Base-by-base conservation (phyloP, 2,113 vertebrate genomes). In the Notarius lentiginosus region DNA sequence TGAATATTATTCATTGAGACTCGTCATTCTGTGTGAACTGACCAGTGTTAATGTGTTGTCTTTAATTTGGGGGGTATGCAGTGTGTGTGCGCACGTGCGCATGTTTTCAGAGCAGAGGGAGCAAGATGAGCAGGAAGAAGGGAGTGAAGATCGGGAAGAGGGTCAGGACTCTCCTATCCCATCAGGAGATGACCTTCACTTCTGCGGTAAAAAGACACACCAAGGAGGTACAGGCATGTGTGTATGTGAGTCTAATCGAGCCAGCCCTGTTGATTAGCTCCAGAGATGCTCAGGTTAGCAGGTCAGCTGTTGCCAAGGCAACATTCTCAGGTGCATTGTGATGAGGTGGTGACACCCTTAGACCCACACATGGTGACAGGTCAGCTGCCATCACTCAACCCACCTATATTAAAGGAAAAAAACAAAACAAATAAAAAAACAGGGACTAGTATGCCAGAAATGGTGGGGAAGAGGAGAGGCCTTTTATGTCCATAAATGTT, bases 181-280 rank as follows among this genome's bases (percentile, higher is more conserved):
- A 91, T 98, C 97, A 0, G 97, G 95, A 65, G 97, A 99, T 87
- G 97, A 97, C 96, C 96, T 99, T 94, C 96, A 97, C 75, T 34
- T 99, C 91, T 99, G 98, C 8, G 96, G 96, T 72, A 96, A 97
- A 94, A 97, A 97, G 94, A 95, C 95, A 89, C 92, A 96, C 9
- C 96, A 96, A 3, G 94, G 95, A 1, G 90, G 93, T 27, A 9
- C 96, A 53, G 97, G 98, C 99, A 92, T 92, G 96, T 93, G 30
- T 20, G 53, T 72, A 22, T 66, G 75, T 89, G 53, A 85, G 81
- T 86, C 34, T 34, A 34, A 34, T 34, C 34, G 34, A 34, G 34
- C 34, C 34, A 34, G 34, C 1, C 1, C 34, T 34, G 34, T 34
- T 34, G 34, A 34, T 34, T 34, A 90, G 89, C 84, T 90, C 68